A percentile compares a stretch with the other conserved stretches of the same genome.
Evolutionary conservation across 1,140 invertebrate species (phyloP).

Genomic region (Platyura marginata): DNA sequence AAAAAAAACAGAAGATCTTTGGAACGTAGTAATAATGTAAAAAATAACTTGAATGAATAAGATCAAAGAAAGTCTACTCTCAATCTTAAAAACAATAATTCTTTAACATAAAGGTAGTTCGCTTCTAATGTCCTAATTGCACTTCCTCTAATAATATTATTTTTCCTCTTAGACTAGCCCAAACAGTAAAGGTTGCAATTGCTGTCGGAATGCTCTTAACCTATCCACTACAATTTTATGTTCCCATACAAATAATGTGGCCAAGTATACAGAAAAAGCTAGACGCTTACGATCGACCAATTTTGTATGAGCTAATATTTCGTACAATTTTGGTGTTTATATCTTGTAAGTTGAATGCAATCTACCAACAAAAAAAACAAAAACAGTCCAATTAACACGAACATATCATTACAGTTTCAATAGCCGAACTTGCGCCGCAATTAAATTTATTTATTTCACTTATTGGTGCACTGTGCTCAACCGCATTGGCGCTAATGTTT

Average conservation of each 20-base stretch:
- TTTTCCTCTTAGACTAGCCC: conserved; percentile 29
- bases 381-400: neutral
- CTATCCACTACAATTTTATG: conserved; percentile 71
- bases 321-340: conserved; percentile 41
- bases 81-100: no score
- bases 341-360: conserved; percentile 41
- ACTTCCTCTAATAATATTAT: neutral
- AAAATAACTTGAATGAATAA: no score
- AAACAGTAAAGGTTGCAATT: conserved; percentile 42
- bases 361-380: neutral
- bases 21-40: no score
- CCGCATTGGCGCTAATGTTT: conserved; percentile 69
- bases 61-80: neutral
- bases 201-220: conserved; percentile 52
- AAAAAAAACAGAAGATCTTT: no score
- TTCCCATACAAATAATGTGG: conserved; percentile 49
- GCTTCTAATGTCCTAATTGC: no score
- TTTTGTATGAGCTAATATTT: conserved; percentile 37
- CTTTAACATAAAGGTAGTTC: no score
- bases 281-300: conserved; percentile 27
- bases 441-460: conserved; percentile 76
- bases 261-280: conserved; percentile 23
- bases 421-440: conserved; percentile 66
- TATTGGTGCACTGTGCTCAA: conserved; percentile 75
- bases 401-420: conserved; percentile 40